A percentile compares a stretch with the other conserved stretches of the same genome.
These are phyloP conservation scores for pig (Sus scrofa) DNA, from an alignment of 2,113 vertebrate genomes.

Conservation along the genomic window DNA sequence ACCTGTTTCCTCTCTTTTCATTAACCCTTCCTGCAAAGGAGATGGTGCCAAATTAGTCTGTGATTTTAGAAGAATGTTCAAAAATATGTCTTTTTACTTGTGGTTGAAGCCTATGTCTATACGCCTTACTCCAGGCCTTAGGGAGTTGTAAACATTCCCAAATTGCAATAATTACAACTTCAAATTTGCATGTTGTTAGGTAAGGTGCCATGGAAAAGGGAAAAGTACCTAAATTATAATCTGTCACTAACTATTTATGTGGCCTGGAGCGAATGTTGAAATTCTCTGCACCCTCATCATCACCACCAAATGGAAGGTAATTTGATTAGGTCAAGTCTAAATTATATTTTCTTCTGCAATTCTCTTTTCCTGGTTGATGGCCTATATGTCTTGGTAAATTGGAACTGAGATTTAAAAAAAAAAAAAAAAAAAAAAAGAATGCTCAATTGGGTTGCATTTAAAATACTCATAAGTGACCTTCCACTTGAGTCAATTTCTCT, in stretches of 20 bases:
- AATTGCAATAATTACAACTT: background rate
- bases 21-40: background rate
- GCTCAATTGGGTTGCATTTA: background rate
- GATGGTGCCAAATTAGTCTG: background rate
- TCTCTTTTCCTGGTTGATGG: background rate
- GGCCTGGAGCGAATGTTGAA: background rate
- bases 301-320: constrained; percentile 2
- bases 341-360: constrained; percentile 3
- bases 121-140: background rate
- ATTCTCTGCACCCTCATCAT: background rate
- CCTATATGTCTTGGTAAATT: background rate
- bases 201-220: background rate
- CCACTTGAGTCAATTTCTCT: background rate
- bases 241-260: background rate
- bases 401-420: background rate
- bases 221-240: background rate
- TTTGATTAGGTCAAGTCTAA: constrained; percentile 16
- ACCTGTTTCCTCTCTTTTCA: background rate
- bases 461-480: background rate
- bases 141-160: background rate
- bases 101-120: background rate
- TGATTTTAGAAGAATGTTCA: background rate
- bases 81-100: background rate
- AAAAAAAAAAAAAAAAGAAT: too few relatives aligned
- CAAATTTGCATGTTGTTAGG: background rate